Percentiles rank a stretch among this genome's conserved stretches.
phyloP scores from a whole-genome alignment of 2,888 invertebrate species.

The Chymomyza procnemis region DNA sequence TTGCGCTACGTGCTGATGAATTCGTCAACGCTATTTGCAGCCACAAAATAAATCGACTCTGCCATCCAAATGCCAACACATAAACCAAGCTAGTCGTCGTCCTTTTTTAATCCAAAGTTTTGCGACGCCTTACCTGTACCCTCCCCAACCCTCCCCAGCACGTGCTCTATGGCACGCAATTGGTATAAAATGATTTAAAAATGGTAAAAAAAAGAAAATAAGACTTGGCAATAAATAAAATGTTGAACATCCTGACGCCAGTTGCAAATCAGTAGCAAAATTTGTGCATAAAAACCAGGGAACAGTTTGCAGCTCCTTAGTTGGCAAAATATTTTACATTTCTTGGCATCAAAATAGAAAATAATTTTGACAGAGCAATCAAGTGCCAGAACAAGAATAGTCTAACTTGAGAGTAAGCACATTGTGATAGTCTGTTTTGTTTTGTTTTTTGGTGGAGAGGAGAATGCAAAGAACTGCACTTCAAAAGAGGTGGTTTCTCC shows the following conservation, averaged over 20 bases:
- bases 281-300: not conserved
- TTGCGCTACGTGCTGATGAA: slow-evolving; percentile 49
- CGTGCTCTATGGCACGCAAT: not conserved
- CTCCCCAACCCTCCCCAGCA: too few species aligned
- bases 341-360: slow-evolving; percentile 1
- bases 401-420: not conserved
- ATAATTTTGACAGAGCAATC: not conserved
- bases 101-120: not conserved
- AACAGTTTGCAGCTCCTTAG: not conserved
- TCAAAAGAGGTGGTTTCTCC: too few species aligned
- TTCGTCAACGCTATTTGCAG: slow-evolving; percentile 42
- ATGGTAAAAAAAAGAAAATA: not conserved
- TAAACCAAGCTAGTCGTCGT: not conserved
- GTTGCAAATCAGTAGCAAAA: not conserved
- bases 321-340: not conserved
- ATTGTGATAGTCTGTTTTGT: not conserved
- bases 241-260: not conserved
- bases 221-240: not conserved
- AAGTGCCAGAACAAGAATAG: not conserved
- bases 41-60: slow-evolving; percentile 25
- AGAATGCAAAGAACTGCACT: too few species aligned
- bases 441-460: too few species aligned
- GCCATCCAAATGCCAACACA: not conserved
- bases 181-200: not conserved
- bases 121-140: not conserved